Percentiles rank a stretch among this genome's conserved stretches.
phyloP scores from a whole-genome alignment of 2,797 vertebrate species.

The Megalops cyprinoides region DNA sequence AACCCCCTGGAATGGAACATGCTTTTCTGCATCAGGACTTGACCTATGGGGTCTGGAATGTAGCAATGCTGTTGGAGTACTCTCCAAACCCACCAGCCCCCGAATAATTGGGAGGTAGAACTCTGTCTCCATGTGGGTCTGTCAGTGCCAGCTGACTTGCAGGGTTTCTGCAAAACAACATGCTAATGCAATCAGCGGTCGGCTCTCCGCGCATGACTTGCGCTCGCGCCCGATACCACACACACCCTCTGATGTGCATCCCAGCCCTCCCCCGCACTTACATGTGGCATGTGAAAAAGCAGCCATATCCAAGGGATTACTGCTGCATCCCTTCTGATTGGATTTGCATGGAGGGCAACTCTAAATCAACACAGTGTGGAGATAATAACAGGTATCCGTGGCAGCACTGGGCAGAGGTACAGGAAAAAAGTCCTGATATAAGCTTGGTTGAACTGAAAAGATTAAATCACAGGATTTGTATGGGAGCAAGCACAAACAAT shows the following conservation, averaged over 20 bases:
- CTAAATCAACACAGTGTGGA: neutral
- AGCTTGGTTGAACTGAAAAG: conserved; percentile 1
- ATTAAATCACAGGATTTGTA: conserved; percentile 9
- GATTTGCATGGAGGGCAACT: neutral
- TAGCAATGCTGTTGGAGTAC: neutral
- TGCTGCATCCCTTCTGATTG: neutral
- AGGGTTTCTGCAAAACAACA: conserved; percentile 47
- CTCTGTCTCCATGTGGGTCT: conserved; percentile 55
- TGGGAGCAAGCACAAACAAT: neutral
- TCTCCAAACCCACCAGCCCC: neutral
- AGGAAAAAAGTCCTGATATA: neutral
- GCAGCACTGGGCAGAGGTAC: neutral
- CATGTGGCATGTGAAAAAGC: neutral
- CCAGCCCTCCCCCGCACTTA: neutral
- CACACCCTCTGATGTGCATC: neutral
- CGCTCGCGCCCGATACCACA: neutral
- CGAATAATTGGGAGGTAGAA: conserved; percentile 46
- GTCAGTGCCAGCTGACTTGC: conserved; percentile 56
- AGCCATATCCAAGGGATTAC: conserved; percentile 2
- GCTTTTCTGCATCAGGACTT: neutral
- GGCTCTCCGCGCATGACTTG: neutral
- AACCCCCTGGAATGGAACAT: neutral
- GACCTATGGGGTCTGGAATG: neutral
- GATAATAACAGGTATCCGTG: conserved; percentile 15
- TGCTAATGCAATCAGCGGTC: conserved; percentile 29